phyloP scores from a whole-genome alignment of 2,113 vertebrate species.

The Loxodonta africana region DNA sequence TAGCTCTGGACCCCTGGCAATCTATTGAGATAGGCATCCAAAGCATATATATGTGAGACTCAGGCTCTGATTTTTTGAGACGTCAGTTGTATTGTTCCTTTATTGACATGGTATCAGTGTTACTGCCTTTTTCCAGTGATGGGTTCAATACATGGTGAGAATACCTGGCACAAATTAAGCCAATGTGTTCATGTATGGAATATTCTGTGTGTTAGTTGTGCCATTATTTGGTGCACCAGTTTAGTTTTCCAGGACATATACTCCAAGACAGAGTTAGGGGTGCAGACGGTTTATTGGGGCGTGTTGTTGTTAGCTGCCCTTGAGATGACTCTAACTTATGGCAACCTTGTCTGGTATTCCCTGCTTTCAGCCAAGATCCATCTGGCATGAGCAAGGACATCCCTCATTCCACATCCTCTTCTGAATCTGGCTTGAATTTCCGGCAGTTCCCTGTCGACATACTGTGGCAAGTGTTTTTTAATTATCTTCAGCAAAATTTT shows the following conservation, averaged over 20 bases:
- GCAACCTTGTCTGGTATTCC: background rate
- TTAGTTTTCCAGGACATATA: background rate
- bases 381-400: no score
- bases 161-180: background rate
- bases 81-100: background rate
- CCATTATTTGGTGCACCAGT: background rate
- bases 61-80: background rate
- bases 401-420: no score
- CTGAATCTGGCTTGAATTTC: no score
- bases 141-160: background rate
- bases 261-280: background rate
- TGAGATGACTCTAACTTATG: background rate
- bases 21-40: background rate
- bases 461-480: no score
- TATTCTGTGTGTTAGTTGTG: background rate
- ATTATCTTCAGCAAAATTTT: no score
- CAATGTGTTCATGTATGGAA: background rate
- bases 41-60: background rate
- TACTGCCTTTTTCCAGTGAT: background rate
- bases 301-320: background rate
- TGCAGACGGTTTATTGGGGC: background rate
- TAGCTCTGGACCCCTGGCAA: background rate
- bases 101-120: background rate
- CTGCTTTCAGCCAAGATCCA: no score
- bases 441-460: no score